phyloP scores from a whole-genome alignment of 2,888 invertebrate species.

The Rhaphigaster nebulosa region DNA sequence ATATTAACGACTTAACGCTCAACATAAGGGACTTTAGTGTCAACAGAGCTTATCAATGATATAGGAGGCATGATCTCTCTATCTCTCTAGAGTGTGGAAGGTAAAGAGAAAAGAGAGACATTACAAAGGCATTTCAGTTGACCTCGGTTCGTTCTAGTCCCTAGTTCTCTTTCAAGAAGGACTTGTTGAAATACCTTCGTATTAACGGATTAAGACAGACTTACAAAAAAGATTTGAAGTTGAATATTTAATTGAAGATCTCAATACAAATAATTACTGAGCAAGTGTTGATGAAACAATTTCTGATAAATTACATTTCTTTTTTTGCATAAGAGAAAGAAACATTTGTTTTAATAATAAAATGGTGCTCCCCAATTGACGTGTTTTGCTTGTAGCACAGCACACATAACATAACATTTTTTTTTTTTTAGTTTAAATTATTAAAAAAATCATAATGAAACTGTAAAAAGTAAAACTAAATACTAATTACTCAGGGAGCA shows the following conservation, averaged over 20 bases:
- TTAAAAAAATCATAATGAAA: too few species aligned
- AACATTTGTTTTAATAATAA: too few species aligned
- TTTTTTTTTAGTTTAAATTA: too few species aligned
- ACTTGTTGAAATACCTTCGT: background rate
- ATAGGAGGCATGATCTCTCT: background rate
- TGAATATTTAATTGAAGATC: too few species aligned
- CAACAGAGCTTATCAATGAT: background rate
- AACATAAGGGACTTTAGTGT: background rate
- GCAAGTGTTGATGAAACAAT: too few species aligned
- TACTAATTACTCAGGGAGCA: too few species aligned
- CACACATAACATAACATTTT: too few species aligned
- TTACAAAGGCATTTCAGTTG: background rate
- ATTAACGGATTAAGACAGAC: background rate
- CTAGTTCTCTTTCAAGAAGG: background rate
- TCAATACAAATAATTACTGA: background rate
- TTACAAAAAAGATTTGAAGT: background rate
- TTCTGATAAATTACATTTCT: too few species aligned
- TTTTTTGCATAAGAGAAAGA: too few species aligned
- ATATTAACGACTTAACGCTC: background rate
- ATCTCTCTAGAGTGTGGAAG: background rate
- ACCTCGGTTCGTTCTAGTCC: background rate
- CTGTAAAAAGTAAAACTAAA: too few species aligned
- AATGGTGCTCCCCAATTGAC: too few species aligned
- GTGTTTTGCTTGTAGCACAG: too few species aligned
- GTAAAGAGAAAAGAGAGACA: background rate